Evolutionary conservation across 2,113 vertebrate species (phyloP), one percentile per base, ranked within the genome.

Genomic region (Zosterops borbonicus): DNA sequence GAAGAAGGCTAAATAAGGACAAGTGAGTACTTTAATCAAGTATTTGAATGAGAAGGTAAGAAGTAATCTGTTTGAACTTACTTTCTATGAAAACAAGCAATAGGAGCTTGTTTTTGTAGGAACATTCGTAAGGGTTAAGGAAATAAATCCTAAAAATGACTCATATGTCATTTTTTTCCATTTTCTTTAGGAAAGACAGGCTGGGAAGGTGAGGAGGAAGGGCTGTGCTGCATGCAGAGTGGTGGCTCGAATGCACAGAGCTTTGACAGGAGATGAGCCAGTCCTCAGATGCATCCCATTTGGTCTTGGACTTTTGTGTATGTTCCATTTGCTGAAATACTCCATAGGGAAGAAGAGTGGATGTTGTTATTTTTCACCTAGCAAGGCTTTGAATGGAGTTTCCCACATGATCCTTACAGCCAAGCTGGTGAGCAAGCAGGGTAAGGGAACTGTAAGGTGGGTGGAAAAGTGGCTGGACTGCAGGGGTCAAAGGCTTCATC

Each of bases 71-170:
- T 84, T 64, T 84, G 52, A 94, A 96, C 87, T 89, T 92, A 92
- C 89, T 96, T 83, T 74, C 90, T 79, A 58, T 18, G 67, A 76
- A 89, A 92, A 85, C 24, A 85, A 91, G 49, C 59, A 79, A 79
- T 17, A 69, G 46, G 6, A 52, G 9, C 39, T 62, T 56, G 18
- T 42, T 46, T 46, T 20, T 42, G 47, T 56, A 69, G 55, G 9
- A 60, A 8, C 42, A 87, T 85, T 92, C 41, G 13, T 33, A 92
- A 58, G 16, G 35, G 25, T 44, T 91, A 91, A 82, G 37, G 58
- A 92, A 92, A 71, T n/a, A 14, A 90, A 93, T 90, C 62, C 58
- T 93, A 68, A 87, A 84, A 73, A 78, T 62, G 0, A n/a, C 31
- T 71, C 11, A 4, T 42, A 28, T 2, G 1, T 52, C 0, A 83